Conservation (phyloP, 2,113 vertebrate genomes). For the Vulpes ferrilata region DNA sequence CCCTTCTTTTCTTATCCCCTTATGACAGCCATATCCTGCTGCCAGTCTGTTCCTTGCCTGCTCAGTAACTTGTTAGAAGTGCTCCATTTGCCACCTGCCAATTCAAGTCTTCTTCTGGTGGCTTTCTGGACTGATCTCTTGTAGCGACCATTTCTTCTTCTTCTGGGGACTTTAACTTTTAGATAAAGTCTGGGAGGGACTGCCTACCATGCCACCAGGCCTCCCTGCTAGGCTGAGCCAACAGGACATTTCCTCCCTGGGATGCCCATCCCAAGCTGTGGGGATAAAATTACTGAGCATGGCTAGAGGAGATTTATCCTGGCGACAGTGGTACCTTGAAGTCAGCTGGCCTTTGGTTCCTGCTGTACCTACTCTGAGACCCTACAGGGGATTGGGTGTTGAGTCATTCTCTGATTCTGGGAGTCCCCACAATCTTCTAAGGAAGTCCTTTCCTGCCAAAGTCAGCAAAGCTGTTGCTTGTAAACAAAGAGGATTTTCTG, state of each 20-base stretch:
- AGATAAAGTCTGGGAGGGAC: background rate
- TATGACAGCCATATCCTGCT: background rate
- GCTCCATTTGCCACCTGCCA: background rate
- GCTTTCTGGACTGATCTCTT: conserved; percentile 10
- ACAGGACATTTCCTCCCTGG: background rate
- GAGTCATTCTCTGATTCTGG: background rate
- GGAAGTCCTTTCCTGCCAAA: conserved; percentile 3
- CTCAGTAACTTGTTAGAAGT: conserved; percentile 48
- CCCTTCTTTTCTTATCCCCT: background rate
- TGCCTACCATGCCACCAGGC: background rate
- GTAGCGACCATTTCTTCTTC: background rate
- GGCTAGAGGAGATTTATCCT: background rate
- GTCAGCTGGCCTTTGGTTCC: background rate
- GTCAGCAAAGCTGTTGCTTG: background rate
- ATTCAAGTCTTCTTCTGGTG: background rate
- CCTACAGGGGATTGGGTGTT: background rate
- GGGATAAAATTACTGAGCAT: conserved; percentile 25
- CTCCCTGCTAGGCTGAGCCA: background rate
- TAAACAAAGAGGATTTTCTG: background rate
- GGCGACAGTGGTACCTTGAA: background rate
- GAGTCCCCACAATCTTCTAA: background rate
- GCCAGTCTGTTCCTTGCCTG: background rate
- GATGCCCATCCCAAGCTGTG: background rate
- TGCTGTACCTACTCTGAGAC: background rate
- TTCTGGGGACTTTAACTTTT: background rate